Evolutionary conservation across 1,140 invertebrate genomes (phyloP).

Genomic region (Proales similis): DNA sequence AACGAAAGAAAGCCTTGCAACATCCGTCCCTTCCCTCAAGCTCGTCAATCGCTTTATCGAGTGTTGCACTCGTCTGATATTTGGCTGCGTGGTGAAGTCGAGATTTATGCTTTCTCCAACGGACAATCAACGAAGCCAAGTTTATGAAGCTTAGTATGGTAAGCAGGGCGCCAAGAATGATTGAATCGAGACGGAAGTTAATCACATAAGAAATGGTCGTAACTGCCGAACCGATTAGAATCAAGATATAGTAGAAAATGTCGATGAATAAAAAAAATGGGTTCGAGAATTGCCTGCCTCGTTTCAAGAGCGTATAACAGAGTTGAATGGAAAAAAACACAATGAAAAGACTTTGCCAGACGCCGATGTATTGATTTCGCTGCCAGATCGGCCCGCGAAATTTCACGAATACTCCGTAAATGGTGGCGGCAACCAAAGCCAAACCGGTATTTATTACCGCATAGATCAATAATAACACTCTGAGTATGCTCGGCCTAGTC

Average conservation of each 20-base stretch:
- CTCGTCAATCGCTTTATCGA: too few species aligned
- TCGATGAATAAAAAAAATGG: not conserved
- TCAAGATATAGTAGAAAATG: not conserved
- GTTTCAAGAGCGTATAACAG: not conserved
- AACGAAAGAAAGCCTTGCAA: not conserved
- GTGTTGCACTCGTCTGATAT: too few species aligned
- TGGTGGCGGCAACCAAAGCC: too few species aligned
- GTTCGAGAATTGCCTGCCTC: not conserved
- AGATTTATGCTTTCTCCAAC: too few species aligned
- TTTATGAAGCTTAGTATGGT: not conserved
- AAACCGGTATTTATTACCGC: too few species aligned
- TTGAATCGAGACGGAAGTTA: constrained; percentile 1
- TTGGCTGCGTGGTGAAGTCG: too few species aligned
- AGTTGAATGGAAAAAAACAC: constrained; percentile 6
- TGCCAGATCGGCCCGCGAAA: not conserved
- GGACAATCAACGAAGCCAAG: too few species aligned
- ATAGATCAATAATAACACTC: too few species aligned
- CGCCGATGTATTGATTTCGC: constrained; percentile 25
- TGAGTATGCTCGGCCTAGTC: too few species aligned
- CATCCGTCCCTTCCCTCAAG: not conserved
- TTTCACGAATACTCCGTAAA: too few species aligned
- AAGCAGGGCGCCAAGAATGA: not conserved
- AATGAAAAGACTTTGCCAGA: not conserved
- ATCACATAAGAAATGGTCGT: constrained; percentile 3
- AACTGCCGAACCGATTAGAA: not conserved